These are phyloP conservation scores for Sciurus carolinensis DNA, from an alignment of 2,797 vertebrate genomes.

Conservation along the genomic window DNA sequence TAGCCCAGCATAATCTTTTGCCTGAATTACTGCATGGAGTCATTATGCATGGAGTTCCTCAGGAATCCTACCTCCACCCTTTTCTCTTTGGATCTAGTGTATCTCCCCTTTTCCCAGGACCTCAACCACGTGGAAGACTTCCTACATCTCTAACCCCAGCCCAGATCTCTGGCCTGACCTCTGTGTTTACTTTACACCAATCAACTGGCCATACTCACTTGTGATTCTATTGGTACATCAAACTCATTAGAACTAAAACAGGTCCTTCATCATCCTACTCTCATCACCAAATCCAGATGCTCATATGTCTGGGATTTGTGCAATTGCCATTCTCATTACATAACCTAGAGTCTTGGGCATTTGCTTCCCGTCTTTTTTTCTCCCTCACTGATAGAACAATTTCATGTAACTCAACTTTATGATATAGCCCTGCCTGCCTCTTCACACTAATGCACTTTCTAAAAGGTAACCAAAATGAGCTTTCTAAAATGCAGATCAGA, in stretches of 20 bases:
- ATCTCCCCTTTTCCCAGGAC: not conserved
- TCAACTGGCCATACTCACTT: not conserved
- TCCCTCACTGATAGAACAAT: not conserved
- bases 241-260: not conserved
- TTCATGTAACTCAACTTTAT: not conserved
- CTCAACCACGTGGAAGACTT: not conserved
- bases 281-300: not conserved
- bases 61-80: not conserved
- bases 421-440: not conserved
- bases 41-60: not conserved
- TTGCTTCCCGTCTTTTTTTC: not conserved
- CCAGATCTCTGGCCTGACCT: not conserved
- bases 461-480: not conserved
- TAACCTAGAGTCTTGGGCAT: not conserved
- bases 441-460: slow-evolving; percentile 42
- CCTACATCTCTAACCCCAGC: not conserved
- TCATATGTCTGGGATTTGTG: not conserved
- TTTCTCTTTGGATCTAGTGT: not conserved
- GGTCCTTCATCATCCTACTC: not conserved
- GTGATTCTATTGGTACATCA: not conserved
- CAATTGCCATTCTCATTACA: not conserved
- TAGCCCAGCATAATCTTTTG: not conserved
- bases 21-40: not conserved
- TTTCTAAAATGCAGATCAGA: slow-evolving; percentile 41
- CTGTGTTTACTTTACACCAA: not conserved